phyloP scores from a whole-genome alignment of 2,888 invertebrate species.

The Anagyrus pseudococci region DNA sequence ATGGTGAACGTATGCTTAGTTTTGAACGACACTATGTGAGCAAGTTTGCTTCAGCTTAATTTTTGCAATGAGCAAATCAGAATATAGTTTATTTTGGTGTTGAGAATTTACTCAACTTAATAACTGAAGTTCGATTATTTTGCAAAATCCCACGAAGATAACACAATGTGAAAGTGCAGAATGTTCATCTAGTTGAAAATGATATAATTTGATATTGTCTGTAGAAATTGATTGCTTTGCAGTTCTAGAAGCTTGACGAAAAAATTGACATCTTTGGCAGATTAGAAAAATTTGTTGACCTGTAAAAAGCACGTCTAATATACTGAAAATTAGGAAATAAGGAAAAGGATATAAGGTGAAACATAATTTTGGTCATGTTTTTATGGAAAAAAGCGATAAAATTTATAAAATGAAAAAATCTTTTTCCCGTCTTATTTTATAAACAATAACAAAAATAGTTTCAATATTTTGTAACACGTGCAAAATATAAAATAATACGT shows the following conservation, averaged over 20 bases:
- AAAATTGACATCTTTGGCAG: conserved; percentile 26
- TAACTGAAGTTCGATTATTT: conserved; percentile 6
- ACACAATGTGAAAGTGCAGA: not conserved
- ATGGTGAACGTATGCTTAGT: conserved; percentile 21
- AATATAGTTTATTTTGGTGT: not conserved
- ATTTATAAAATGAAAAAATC: too few relatives aligned
- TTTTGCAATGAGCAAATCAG: too few relatives aligned
- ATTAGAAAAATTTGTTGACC: conserved; percentile 46
- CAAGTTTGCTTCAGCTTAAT: too few relatives aligned
- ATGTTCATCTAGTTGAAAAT: too few relatives aligned
- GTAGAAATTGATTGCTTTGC: conserved; percentile 28
- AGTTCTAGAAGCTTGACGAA: conserved; percentile 21
- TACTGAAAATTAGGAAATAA: conserved; percentile 44
- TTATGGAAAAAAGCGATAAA: too few relatives aligned
- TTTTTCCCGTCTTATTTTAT: too few relatives aligned
- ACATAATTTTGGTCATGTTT: too few relatives aligned
- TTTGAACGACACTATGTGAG: too few relatives aligned
- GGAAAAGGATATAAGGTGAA: conserved; percentile 10
- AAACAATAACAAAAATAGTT: conserved; percentile 21
- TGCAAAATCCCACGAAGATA: conserved; percentile 28
- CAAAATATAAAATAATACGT: conserved; percentile 26
- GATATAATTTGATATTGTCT: conserved; percentile 18
- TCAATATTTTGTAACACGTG: conserved; percentile 18
- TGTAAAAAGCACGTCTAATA: conserved; percentile 60
- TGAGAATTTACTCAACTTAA: not conserved